These are phyloP conservation scores for Eucriotettix oculatus DNA, from an alignment of 2,888 invertebrate genomes.

Conservation along the genomic window DNA sequence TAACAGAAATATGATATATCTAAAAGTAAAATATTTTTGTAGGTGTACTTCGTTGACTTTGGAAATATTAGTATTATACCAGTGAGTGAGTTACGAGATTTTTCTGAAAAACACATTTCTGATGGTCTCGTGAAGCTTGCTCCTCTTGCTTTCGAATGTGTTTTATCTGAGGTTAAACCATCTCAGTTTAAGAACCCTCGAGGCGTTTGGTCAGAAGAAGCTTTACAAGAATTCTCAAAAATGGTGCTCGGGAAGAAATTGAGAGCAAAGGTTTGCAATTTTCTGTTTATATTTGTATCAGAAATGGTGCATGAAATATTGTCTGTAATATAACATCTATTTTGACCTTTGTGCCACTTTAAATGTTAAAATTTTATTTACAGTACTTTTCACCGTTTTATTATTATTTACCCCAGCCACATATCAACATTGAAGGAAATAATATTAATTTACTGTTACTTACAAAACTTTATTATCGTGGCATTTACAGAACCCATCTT, in stretches of 20 bases:
- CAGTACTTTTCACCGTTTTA: neutral
- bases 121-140: slow-evolving; percentile 24
- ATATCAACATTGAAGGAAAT: too few relatives aligned
- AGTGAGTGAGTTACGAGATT: slow-evolving; percentile 28
- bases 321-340: too few relatives aligned
- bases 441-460: too few relatives aligned
- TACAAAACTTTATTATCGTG: too few relatives aligned
- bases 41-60: slow-evolving; percentile 66
- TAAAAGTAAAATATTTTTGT: slow-evolving; percentile 2
- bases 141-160: slow-evolving; percentile 53
- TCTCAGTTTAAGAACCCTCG: slow-evolving; percentile 37
- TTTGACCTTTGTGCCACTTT: neutral
- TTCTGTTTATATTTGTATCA: neutral
- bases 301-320: too few relatives aligned
- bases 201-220: slow-evolving; percentile 43
- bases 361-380: neutral
- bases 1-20: too few relatives aligned
- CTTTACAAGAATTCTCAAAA: slow-evolving; percentile 29
- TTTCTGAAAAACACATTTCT: slow-evolving; percentile 18
- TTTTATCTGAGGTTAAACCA: slow-evolving; percentile 52
- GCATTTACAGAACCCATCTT: too few relatives aligned
- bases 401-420: neutral
- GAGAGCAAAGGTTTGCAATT: neutral
- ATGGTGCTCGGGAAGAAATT: neutral
- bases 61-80: slow-evolving; percentile 41